Conservation (phyloP, 2,888 invertebrate genomes). For the Drosophila pegasa region DNA sequence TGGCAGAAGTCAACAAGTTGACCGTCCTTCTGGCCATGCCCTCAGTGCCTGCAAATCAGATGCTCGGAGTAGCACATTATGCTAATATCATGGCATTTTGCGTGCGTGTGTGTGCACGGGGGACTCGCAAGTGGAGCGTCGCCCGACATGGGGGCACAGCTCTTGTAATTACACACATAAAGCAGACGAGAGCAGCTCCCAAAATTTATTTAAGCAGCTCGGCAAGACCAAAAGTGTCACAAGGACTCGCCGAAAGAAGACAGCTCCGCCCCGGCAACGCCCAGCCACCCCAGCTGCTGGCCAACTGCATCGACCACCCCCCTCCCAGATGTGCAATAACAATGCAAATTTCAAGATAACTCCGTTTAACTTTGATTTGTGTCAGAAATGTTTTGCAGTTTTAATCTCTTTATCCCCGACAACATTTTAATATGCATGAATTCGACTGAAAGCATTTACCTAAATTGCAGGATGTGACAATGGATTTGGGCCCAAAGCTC, state of each 20-base stretch:
- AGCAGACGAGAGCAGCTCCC: conserved; percentile 59
- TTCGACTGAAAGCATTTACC: conserved; percentile 1
- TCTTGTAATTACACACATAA: conserved; percentile 71
- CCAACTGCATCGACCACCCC: not conserved
- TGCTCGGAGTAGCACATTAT: conserved; percentile 72
- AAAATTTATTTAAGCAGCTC: conserved; percentile 63
- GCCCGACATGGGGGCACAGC: conserved; percentile 27
- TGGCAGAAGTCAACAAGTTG: conserved; percentile 70
- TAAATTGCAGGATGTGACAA: conserved; percentile 3
- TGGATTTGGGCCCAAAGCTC: not conserved
- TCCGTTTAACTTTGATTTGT: conserved; percentile 12
- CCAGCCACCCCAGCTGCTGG: too few species aligned
- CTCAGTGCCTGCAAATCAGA: conserved; percentile 63
- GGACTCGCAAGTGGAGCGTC: conserved; percentile 19
- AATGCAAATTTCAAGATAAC: conserved; percentile 16
- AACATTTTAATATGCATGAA: conserved; percentile 18
- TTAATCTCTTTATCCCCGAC: conserved; percentile 4
- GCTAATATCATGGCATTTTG: conserved; percentile 69
- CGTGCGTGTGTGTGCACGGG: conserved; percentile 14
- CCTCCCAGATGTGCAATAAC: not conserved
- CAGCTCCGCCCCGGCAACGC: too few species aligned
- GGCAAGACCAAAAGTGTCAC: conserved; percentile 9
- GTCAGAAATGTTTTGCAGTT: conserved; percentile 7
- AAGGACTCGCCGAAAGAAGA: not conserved
- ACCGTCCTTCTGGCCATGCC: conserved; percentile 44